Evolutionary conservation across 2,113 vertebrate species (phyloP).

Genomic region (Motacilla alba): DNA sequence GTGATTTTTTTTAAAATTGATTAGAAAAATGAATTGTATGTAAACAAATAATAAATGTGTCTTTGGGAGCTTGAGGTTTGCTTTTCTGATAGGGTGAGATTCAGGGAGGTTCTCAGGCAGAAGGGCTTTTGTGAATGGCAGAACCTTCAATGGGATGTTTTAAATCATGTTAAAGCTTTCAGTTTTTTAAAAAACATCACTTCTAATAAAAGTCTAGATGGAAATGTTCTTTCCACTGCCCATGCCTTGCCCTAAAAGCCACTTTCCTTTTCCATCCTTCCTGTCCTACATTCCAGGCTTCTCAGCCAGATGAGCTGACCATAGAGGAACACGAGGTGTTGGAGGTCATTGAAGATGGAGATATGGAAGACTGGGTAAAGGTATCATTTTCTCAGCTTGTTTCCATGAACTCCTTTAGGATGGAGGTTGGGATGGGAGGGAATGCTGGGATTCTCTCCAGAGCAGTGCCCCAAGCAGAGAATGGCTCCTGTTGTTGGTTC

Average conservation of each 20-base stretch:
- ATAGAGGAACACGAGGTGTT: conserved; percentile 96
- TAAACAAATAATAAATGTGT: background rate
- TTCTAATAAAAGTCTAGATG: background rate
- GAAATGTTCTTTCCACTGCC: background rate
- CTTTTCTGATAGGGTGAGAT: background rate
- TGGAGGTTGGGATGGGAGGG: background rate
- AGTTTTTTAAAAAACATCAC: rapidly evolving
- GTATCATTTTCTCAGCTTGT: conserved; percentile 67
- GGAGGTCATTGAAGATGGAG: conserved; percentile 98
- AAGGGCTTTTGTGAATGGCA: background rate
- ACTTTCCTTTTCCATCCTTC: conserved; percentile 22
- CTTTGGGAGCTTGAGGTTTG: background rate
- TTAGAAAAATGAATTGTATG: background rate
- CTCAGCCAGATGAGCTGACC: conserved; percentile 95
- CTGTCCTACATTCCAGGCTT: conserved; percentile 76
- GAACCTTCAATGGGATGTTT: rapidly evolving
- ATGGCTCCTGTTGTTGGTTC: background rate
- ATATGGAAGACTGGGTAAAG: conserved; percentile 99
- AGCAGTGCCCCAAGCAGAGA: background rate
- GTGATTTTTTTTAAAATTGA: background rate
- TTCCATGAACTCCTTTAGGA: background rate
- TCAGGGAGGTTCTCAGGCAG: background rate
- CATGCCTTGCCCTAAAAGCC: background rate
- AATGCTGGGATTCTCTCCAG: background rate
- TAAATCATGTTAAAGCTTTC: background rate